phyloP scores from a whole-genome alignment of 2,797 vertebrate species.

The Acanthurus leucopareius region DNA sequence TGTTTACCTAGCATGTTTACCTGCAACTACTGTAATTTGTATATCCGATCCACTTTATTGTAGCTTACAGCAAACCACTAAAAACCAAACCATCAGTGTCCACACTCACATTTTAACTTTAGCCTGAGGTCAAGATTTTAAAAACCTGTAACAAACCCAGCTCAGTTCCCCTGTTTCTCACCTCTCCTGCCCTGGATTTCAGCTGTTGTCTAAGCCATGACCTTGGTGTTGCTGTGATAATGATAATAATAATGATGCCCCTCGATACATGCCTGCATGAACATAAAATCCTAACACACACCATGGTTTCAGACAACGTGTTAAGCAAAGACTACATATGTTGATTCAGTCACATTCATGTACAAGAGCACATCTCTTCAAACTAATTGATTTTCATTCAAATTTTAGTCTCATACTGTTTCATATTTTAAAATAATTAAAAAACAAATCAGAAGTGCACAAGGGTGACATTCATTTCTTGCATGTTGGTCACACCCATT shows the following conservation, averaged over 20 bases:
- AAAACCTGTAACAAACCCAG: neutral
- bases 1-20: neutral
- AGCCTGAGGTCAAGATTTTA: neutral
- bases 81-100: neutral
- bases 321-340: slow-evolving; percentile 1
- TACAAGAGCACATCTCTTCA: neutral
- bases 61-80: too few species aligned
- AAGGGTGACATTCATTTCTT: too few species aligned
- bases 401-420: neutral
- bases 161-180: neutral
- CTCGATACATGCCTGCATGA: slow-evolving; percentile 19
- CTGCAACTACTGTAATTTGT: neutral
- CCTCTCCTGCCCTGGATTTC: neutral
- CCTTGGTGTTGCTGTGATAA: slow-evolving; percentile 11
- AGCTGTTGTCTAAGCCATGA: neutral
- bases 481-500: too few species aligned
- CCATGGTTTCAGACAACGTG: neutral
- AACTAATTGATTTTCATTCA: neutral
- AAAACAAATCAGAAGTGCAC: neutral
- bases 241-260: slow-evolving; percentile 38
- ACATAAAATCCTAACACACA: slow-evolving; percentile 26
- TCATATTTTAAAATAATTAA: neutral
- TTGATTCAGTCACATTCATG: neutral
- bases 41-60: neutral
- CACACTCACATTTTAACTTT: neutral